Evolutionary conservation across 1,140 invertebrate genomes (phyloP).

Genomic region (Dendroctonus ponderosae): DNA sequence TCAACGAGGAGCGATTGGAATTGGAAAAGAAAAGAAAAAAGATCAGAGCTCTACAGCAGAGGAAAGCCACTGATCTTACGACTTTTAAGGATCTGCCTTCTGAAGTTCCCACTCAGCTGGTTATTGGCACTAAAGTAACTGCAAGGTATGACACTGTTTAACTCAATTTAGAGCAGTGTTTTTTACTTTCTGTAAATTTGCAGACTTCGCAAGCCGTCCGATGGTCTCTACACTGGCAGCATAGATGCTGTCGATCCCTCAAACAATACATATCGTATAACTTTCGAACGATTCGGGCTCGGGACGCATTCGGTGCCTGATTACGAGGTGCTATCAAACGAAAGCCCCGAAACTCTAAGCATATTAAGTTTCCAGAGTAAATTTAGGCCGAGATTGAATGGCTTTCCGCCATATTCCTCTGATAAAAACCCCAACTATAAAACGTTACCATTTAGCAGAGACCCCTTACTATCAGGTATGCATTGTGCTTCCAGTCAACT

Average conservation of each 20-base stretch:
- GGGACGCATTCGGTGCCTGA: conserved; percentile 96
- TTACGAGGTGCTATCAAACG: conserved; percentile 93
- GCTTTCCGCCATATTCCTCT: conserved; percentile 51
- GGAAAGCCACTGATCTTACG: conserved; percentile 80
- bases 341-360: conserved; percentile 86
- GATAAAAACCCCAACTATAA: conserved; percentile 34
- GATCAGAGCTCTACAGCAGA: conserved; percentile 90
- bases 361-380: conserved; percentile 81
- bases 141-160: conserved; percentile 52
- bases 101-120: conserved; percentile 93
- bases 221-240: conserved; percentile 93
- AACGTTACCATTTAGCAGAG: conserved; percentile 53
- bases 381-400: conserved; percentile 70
- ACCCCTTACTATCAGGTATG: conserved; percentile 55
- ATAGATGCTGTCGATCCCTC: conserved; percentile 97
- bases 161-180: conserved; percentile 18
- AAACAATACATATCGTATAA: conserved; percentile 96
- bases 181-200: neutral
- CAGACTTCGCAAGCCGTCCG: conserved; percentile 85
- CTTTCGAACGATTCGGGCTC: conserved; percentile 89
- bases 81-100: conserved; percentile 88
- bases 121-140: conserved; percentile 95
- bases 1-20: conserved; percentile 86
- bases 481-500: neutral
- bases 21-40: conserved; percentile 87